Conservation (phyloP, 2,888 invertebrate genomes). For the Agonopterix subpropinquella region DNA sequence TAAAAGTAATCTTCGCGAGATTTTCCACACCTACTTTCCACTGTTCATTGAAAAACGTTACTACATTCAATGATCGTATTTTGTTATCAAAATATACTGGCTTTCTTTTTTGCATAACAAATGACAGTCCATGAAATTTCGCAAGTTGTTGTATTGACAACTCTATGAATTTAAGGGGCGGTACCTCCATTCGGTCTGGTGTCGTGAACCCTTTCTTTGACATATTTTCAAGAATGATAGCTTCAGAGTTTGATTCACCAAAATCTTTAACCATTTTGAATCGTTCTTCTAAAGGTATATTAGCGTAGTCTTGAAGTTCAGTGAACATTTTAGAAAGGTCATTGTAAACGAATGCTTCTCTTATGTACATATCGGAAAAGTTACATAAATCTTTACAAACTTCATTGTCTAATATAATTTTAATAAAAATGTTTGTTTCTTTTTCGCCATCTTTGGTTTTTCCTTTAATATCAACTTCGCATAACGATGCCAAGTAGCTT, state of each 20-base stretch:
- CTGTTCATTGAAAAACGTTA: slow-evolving; percentile 18
- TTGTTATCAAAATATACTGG: slow-evolving; percentile 22
- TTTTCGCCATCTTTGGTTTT: slow-evolving; percentile 16
- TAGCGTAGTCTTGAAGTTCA: slow-evolving; percentile 30
- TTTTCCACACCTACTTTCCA: slow-evolving; percentile 16
- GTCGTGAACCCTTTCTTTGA: slow-evolving; percentile 29
- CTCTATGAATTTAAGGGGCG: slow-evolving; percentile 24
- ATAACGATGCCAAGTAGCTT: slow-evolving; percentile 34
- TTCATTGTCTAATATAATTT: slow-evolving; percentile 28
- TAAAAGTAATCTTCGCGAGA: slow-evolving; percentile 11
- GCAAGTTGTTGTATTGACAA: slow-evolving; percentile 26
- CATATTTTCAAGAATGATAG: slow-evolving; percentile 42
- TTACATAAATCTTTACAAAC: slow-evolving; percentile 26
- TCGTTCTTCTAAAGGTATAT: slow-evolving; percentile 29
- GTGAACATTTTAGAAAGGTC: slow-evolving; percentile 29
- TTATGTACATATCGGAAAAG: slow-evolving; percentile 26
- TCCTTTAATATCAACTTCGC: slow-evolving; percentile 33
- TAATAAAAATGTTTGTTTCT: slow-evolving; percentile 38
- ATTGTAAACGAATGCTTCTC: slow-evolving; percentile 38
- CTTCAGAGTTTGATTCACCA: slow-evolving; percentile 25
- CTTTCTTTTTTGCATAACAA: slow-evolving; percentile 21
- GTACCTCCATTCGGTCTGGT: slow-evolving; percentile 22
- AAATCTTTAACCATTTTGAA: slow-evolving; percentile 32
- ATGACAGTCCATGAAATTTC: slow-evolving; percentile 34
- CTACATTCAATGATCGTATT: slow-evolving; percentile 11